phyloP scores from a whole-genome alignment of 2,888 invertebrate genomes.

The Subacronicta megacephala region DNA sequence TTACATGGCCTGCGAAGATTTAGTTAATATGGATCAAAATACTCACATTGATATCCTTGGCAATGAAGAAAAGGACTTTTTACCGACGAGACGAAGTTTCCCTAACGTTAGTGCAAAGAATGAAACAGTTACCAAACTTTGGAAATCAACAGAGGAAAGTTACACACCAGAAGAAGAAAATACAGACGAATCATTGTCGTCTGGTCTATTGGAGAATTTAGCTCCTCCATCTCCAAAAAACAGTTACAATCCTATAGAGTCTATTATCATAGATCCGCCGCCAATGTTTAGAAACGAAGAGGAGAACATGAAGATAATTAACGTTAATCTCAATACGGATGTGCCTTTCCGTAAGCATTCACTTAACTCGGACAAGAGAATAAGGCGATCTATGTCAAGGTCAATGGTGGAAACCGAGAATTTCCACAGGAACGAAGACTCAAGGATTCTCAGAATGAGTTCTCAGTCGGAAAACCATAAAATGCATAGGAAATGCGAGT shows the following conservation, averaged over 20 bases:
- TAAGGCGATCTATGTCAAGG: slow-evolving; percentile 82
- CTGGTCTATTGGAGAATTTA: slow-evolving; percentile 73
- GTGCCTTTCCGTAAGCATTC: slow-evolving; percentile 88
- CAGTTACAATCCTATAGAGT: slow-evolving; percentile 69
- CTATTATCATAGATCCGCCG: slow-evolving; percentile 88
- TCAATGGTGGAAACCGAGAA: slow-evolving; percentile 83
- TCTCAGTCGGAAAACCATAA: slow-evolving; percentile 82
- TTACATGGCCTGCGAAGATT: slow-evolving; percentile 92
- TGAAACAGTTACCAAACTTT: slow-evolving; percentile 75
- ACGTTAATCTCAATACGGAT: slow-evolving; percentile 79
- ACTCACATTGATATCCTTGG: slow-evolving; percentile 84
- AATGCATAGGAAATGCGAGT: slow-evolving; percentile 85
- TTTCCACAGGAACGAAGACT: slow-evolving; percentile 71
- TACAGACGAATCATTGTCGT: slow-evolving; percentile 60
- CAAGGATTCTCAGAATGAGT: slow-evolving; percentile 80
- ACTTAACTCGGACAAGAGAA: slow-evolving; percentile 90
- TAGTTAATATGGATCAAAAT: slow-evolving; percentile 91
- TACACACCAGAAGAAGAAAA: slow-evolving; percentile 67
- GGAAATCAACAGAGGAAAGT: slow-evolving; percentile 84
- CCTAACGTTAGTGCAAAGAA: slow-evolving; percentile 90
- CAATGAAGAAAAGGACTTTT: slow-evolving; percentile 74
- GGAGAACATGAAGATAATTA: slow-evolving; percentile 81
- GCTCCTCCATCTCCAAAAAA: slow-evolving; percentile 82
- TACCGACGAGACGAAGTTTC: slow-evolving; percentile 91
- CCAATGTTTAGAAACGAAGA: slow-evolving; percentile 90